Base-by-base conservation (phyloP, 2,888 invertebrate genomes). In the Erebia palarica region DNA sequence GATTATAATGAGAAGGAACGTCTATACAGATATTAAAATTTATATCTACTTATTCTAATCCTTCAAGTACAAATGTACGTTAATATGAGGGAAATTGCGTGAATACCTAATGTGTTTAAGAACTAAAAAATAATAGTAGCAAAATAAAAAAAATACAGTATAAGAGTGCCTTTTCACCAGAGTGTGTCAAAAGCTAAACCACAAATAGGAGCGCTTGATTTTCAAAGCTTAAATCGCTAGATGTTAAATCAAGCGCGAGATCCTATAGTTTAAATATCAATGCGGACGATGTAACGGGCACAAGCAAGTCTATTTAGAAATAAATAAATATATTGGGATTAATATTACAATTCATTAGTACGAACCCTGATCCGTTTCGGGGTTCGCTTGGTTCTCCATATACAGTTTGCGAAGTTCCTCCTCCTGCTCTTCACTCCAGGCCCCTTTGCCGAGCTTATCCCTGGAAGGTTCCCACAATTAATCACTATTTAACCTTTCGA, bases 341-440 rank as follows among this genome's bases (percentile, higher is more conserved):
- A 36, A 67, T 67, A 67, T 67, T 67, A 58, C 51, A 67, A 59
- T 67, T 67, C 59, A 36, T 67, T 51, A 42, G 27, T 47, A 71
- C 72, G 70, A 92, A 96, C 96, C 96, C 94, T 96, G 95, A 79
- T 96, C 94, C 73, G 95, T 95, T 82, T 95, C 94, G 59, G 95
- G 95, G 84, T 95, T 95, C 59, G 90, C 92, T 88, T 96, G 95
- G 86, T 97, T 97, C 87, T 98, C 98, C 92, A 97, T 96, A 86
- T 96, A 98, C 68, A 99, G 94, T 74, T 95, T 94, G 65, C 96
- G 94, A 58, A 99, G 89, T 91, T 98, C 98, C 75, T 96, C 95
- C 87, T 98, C 98, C 85, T 98, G 96, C 79, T 96, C 96, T 82
- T 98, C 97, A 18, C 95, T 95, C 99, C 98, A 99, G 42, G 90